These are phyloP conservation scores for Phaonia tiefii DNA, from an alignment of 2,888 invertebrate genomes.

Conservation along the genomic window DNA sequence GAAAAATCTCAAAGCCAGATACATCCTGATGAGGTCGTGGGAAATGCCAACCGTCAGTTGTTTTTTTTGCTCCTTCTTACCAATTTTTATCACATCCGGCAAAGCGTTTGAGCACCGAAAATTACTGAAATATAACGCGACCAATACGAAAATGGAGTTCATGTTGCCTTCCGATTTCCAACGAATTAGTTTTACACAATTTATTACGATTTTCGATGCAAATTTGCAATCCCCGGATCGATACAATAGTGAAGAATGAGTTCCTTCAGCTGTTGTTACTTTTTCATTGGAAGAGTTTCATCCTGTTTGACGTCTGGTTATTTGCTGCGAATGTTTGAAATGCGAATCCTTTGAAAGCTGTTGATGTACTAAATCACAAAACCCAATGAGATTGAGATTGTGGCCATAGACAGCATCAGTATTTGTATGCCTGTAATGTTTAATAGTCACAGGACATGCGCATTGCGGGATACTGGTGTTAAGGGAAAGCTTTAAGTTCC, in stretches of 20 bases:
- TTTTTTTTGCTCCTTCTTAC: constrained; percentile 73
- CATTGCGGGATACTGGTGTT: constrained; percentile 43
- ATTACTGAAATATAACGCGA: constrained; percentile 5
- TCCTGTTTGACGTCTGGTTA: constrained; percentile 19
- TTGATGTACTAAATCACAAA: constrained; percentile 60
- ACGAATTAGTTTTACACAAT: constrained; percentile 29
- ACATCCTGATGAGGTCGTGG: constrained; percentile 64
- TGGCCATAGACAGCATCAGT: no score
- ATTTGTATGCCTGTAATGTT: constrained; percentile 17
- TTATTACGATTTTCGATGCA: constrained; percentile 23
- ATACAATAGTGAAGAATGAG: constrained; percentile 18
- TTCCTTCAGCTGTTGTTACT: constrained; percentile 13
- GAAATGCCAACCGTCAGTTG: constrained; percentile 34
- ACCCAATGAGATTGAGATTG: no score
- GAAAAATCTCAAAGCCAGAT: constrained; percentile 68
- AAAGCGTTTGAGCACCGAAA: constrained; percentile 68
- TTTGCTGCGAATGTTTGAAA: constrained; percentile 26
- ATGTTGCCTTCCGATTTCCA: constrained; percentile 28
- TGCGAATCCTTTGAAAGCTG: constrained; percentile 53
- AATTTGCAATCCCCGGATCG: neutral
- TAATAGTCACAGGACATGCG: constrained; percentile 47
- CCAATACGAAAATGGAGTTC: constrained; percentile 46
- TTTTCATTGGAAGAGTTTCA: constrained; percentile 27
- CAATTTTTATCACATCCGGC: constrained; percentile 78
- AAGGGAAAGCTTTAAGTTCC: constrained; percentile 16